phyloP scores from a whole-genome alignment of 2,113 vertebrate species.

The Rutilus rutilus region DNA sequence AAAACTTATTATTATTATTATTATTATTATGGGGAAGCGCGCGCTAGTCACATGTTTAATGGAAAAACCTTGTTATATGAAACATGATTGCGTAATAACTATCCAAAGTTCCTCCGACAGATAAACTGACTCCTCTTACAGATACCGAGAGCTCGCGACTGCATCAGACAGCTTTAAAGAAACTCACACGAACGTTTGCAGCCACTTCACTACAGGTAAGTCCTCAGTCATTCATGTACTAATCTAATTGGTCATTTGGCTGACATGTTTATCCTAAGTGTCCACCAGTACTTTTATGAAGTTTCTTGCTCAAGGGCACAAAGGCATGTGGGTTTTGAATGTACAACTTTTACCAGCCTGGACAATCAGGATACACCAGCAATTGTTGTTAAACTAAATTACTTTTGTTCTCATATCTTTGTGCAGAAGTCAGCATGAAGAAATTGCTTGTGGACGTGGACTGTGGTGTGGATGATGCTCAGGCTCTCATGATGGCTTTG shows the following conservation, averaged over 20 bases:
- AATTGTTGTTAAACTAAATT: neutral
- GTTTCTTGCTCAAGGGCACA: neutral
- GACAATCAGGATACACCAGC: neutral
- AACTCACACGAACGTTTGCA: neutral
- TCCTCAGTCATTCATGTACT: neutral
- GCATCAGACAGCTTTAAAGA: neutral
- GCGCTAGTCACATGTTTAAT: neutral
- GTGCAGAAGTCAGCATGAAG: slow-evolving; percentile 65
- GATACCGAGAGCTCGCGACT: neutral
- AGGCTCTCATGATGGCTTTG: slow-evolving; percentile 79
- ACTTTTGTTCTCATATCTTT: neutral
- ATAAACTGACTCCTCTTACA: neutral
- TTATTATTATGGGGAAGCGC: neutral
- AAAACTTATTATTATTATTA: too few species aligned
- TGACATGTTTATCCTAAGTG: neutral
- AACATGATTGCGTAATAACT: neutral
- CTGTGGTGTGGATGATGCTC: slow-evolving; percentile 80
- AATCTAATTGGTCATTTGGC: neutral
- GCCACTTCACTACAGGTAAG: slow-evolving; percentile 58
- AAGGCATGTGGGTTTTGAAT: neutral
- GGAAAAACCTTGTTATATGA: neutral
- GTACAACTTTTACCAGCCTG: neutral
- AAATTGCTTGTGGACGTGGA: slow-evolving; percentile 78
- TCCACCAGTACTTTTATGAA: neutral
- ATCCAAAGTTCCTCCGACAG: neutral